Evolutionary conservation across 2,113 vertebrate species (phyloP).

Genomic region (Gnathonemus longibarbis): DNA sequence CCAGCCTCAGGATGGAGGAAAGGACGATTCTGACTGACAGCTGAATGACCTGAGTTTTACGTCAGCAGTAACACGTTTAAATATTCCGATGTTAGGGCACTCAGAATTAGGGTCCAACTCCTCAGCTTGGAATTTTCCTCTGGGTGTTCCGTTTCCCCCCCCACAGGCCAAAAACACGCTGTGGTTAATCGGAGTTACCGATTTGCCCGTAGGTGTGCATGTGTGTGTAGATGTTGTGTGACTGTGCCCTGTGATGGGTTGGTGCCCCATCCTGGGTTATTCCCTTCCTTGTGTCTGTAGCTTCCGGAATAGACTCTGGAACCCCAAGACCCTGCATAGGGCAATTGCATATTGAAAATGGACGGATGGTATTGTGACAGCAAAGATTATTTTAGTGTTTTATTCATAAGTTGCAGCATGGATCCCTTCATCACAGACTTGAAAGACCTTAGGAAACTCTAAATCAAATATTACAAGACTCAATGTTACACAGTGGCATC

Average conservation of each 20-base stretch:
- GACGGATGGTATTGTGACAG: not conserved
- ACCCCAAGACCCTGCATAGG: no score
- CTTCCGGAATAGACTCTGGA: no score
- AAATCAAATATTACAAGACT: not conserved
- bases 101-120: conserved; percentile 38
- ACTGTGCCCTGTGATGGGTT: no score
- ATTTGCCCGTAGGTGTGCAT: no score
- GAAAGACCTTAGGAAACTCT: not conserved
- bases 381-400: not conserved
- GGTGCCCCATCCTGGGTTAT: no score
- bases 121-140: conserved; percentile 24
- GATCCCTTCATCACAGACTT: not conserved
- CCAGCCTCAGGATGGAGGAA: not conserved
- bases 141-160: not conserved
- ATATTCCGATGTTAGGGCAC: conserved; percentile 53
- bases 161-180: not conserved
- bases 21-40: not conserved
- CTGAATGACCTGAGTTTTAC: not conserved
- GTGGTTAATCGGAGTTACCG: no score
- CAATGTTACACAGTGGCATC: not conserved
- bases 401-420: not conserved
- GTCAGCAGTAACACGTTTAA: conserved; percentile 54
- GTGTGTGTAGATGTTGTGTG: not conserved
- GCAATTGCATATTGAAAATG: not conserved
- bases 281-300: no score